Percentiles rank a stretch among this genome's conserved stretches.
phyloP scores from a whole-genome alignment of 1,140 invertebrate genomes.

The Choristoneura fumiferana region DNA sequence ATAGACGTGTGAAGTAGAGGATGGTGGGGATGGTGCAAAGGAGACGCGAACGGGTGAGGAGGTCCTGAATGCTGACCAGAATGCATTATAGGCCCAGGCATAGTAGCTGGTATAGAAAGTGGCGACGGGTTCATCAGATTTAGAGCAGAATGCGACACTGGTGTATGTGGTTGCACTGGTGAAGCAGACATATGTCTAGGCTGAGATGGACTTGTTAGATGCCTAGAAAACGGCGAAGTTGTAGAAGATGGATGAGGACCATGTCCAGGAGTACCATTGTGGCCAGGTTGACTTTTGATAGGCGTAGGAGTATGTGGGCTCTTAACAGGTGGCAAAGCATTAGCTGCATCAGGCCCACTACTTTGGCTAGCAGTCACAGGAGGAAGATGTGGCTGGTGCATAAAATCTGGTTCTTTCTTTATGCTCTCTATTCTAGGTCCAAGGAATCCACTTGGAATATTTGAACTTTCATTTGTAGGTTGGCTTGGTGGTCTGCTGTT shows the following conservation, averaged over 20 bases:
- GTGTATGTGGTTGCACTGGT: conserved; percentile 69
- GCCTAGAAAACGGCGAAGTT: conserved; percentile 73
- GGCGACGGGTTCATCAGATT: conserved; percentile 81
- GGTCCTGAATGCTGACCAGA: conserved; percentile 83
- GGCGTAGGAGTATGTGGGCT: conserved; percentile 75
- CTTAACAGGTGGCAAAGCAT: conserved; percentile 62
- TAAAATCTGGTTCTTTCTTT: conserved; percentile 85
- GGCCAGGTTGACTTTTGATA: conserved; percentile 74
- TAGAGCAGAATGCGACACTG: conserved; percentile 79
- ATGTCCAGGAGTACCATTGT: conserved; percentile 61
- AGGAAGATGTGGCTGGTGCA: conserved; percentile 65
- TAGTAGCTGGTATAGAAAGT: conserved; percentile 82
- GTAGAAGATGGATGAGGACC: conserved; percentile 70
- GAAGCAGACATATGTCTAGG: conserved; percentile 74
- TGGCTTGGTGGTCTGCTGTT: conserved; percentile 69
- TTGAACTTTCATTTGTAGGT: conserved; percentile 63
- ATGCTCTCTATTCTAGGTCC: conserved; percentile 84
- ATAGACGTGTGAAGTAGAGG: conserved; percentile 83
- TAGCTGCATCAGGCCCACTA: conserved; percentile 57
- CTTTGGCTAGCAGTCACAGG: conserved; percentile 64
- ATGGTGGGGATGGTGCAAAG: conserved; percentile 81
- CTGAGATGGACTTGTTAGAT: conserved; percentile 71
- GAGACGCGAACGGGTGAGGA: conserved; percentile 79
- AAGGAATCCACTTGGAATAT: conserved; percentile 68
- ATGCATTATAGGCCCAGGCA: conserved; percentile 84